These are phyloP conservation scores for Microcebus lehilahytsara DNA, from an alignment of 2,113 vertebrate genomes.

Conservation along the genomic window DNA sequence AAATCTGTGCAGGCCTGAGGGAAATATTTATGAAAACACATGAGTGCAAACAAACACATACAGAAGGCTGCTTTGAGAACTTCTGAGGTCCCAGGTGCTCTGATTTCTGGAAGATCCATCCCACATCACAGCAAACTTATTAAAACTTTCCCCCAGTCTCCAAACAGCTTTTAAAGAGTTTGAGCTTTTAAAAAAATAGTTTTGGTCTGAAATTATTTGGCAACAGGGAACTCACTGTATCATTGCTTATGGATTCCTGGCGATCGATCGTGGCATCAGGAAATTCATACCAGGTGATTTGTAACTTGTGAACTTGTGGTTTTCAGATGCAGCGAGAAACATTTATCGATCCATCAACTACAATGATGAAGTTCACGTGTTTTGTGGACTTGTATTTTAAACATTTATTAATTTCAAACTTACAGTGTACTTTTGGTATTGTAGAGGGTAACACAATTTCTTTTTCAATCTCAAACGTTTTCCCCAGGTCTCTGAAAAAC, in stretches of 20 bases:
- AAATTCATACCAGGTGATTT: neutral
- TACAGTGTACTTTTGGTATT: neutral
- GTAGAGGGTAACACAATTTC: neutral
- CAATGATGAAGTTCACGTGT: neutral
- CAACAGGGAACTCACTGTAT: neutral
- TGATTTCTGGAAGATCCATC: neutral
- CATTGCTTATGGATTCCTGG: neutral
- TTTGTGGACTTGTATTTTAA: neutral
- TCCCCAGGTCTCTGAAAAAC: neutral
- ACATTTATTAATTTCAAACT: neutral
- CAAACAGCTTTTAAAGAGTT: neutral
- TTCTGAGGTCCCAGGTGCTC: neutral
- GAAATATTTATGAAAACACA: no score
- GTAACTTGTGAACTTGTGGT: neutral
- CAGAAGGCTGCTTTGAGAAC: neutral
- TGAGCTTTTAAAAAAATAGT: neutral
- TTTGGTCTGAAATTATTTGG: slow-evolving; percentile 10
- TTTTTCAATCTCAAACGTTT: neutral
- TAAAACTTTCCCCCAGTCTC: neutral
- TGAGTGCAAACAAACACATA: no score
- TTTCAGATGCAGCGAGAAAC: neutral
- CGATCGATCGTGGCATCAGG: neutral
- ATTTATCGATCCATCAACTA: neutral
- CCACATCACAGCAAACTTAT: neutral
- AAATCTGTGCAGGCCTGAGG: neutral